Percentiles rank a stretch among this genome's conserved stretches.
Conservation (phyloP, 2,888 invertebrate genomes). For the Cremastinae sp. region DNA sequence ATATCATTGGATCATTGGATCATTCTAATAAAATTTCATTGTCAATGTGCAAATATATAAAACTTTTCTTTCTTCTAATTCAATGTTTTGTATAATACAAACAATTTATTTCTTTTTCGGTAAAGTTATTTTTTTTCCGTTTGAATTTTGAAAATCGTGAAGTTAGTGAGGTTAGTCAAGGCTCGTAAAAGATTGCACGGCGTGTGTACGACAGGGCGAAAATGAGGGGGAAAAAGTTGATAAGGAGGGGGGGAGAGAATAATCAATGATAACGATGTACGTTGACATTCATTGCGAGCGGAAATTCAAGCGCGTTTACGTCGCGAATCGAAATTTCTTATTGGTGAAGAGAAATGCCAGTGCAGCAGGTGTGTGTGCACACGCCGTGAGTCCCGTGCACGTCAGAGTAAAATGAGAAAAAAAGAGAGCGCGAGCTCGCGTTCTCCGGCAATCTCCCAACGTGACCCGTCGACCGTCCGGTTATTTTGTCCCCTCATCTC, state of each 20-base stretch:
- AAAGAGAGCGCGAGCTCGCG: slow-evolving; percentile 33
- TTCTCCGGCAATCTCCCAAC: slow-evolving; percentile 44
- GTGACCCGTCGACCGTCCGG: slow-evolving; percentile 47
- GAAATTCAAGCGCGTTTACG: slow-evolving; percentile 25
- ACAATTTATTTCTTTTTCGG: too few relatives aligned
- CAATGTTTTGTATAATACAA: too few relatives aligned
- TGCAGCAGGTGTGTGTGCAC: slow-evolving; percentile 27
- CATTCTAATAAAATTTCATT: too few relatives aligned
- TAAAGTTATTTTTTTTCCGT: too few relatives aligned
- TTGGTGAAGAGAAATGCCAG: slow-evolving; percentile 39
- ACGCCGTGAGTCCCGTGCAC: slow-evolving; percentile 1
- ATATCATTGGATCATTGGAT: too few relatives aligned
- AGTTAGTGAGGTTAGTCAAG: too few relatives aligned
- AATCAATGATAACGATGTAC: neutral
- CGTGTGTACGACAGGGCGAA: neutral
- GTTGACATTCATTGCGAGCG: slow-evolving; percentile 9
- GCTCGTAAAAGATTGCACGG: too few relatives aligned
- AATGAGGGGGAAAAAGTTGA: neutral
- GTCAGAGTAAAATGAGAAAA: slow-evolving; percentile 23
- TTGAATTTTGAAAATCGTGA: too few relatives aligned
- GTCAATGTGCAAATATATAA: too few relatives aligned
- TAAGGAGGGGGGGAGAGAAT: neutral
- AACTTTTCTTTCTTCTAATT: too few relatives aligned
- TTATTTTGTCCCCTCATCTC: slow-evolving; percentile 24
- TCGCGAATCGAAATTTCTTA: slow-evolving; percentile 39